Evolutionary conservation across 2,113 vertebrate species (phyloP).

Genomic region (Ammodytes marinus): DNA sequence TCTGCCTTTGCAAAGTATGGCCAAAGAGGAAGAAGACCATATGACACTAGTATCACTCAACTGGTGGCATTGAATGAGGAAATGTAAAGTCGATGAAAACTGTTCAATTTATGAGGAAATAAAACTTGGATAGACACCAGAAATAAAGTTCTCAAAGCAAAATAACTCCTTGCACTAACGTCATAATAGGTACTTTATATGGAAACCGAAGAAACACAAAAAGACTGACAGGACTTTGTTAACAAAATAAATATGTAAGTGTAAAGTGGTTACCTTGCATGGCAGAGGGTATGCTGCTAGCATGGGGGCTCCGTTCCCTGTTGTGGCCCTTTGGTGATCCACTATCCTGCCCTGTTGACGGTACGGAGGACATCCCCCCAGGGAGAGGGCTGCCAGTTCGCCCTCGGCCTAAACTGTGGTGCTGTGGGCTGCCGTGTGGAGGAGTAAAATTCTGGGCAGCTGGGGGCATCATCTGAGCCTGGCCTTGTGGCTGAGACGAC

Average conservation of each 20-base stretch:
- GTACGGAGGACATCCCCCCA: constrained; percentile 67
- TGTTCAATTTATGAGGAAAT: constrained; percentile 28
- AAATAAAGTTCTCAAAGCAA: background rate
- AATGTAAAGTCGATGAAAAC: background rate
- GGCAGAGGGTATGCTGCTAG: constrained; percentile 65
- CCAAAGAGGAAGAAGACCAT: constrained; percentile 36
- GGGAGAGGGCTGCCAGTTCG: constrained; percentile 77
- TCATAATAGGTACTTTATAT: background rate
- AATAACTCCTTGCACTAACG: background rate
- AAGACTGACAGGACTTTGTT: background rate
- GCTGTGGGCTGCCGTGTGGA: constrained; percentile 80
- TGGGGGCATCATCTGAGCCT: constrained; percentile 73
- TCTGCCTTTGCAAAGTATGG: background rate
- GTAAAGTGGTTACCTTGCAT: constrained; percentile 74
- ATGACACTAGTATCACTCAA: background rate
- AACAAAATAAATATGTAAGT: background rate
- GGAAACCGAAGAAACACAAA: constrained; percentile 2
- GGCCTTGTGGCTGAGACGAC: constrained; percentile 71
- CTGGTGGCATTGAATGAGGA: constrained; percentile 25
- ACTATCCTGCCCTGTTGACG: constrained; percentile 66
- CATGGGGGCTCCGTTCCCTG: constrained; percentile 72
- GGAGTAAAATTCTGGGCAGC: constrained; percentile 81
- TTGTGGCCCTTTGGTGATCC: constrained; percentile 76
- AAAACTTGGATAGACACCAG: background rate
- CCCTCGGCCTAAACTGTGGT: constrained; percentile 73